Conservation (phyloP, 1,140 invertebrate species). For the Danaus melanippus region DNA sequence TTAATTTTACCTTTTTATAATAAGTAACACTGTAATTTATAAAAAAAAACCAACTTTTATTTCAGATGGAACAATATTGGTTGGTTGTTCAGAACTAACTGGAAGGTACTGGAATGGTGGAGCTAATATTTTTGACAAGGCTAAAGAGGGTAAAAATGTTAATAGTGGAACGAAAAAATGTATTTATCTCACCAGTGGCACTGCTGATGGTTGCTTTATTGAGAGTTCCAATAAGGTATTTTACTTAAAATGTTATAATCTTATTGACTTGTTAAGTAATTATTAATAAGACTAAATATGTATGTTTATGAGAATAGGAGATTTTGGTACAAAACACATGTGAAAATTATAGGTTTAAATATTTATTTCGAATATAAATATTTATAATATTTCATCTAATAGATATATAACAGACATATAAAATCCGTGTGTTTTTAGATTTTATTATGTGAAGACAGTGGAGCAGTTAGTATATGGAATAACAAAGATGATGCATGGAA, state of each 20-base stretch:
- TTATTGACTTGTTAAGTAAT: no score
- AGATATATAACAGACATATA: no score
- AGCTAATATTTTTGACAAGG: constrained; percentile 35
- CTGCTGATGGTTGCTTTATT: constrained; percentile 59
- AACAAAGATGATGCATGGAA: constrained; percentile 39
- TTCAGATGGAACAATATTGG: constrained; percentile 54
- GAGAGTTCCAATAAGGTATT: constrained; percentile 52
- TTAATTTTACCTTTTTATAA: no score
- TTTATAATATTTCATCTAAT: no score
- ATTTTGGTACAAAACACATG: no score
- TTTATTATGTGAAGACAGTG: constrained; percentile 60
- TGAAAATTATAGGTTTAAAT: no score
- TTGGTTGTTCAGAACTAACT: constrained; percentile 61
- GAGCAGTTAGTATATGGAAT: constrained; percentile 54
- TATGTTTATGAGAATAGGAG: no score
- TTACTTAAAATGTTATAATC: not conserved
- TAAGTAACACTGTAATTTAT: no score
- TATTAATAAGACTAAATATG: no score
- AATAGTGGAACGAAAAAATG: constrained; percentile 28
- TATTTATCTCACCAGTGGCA: constrained; percentile 45
- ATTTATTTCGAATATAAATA: no score
- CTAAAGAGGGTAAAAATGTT: constrained; percentile 22
- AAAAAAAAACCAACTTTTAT: no score
- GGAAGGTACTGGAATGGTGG: constrained; percentile 64
- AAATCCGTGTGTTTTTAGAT: constrained; percentile 50